Conservation (phyloP, 2,797 vertebrate species). For the Acropternis orthonyx region DNA sequence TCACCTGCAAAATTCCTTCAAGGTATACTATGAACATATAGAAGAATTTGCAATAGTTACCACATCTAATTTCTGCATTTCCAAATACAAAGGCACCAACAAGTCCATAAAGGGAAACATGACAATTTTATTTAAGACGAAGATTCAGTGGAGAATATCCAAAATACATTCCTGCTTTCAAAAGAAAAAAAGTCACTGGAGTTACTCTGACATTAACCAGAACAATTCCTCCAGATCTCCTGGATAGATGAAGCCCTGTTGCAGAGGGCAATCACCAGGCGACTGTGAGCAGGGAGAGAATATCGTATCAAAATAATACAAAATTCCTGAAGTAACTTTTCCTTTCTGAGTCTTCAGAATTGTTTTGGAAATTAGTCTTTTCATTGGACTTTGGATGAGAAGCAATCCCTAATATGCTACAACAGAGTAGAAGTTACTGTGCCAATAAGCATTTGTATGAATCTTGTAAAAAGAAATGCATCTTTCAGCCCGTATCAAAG, state of each 20-base stretch:
- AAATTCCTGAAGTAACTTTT: background rate
- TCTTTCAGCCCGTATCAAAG: background rate
- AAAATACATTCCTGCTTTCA: background rate
- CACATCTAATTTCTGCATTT: background rate
- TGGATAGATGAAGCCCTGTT: background rate
- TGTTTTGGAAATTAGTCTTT: background rate
- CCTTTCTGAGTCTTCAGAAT: background rate
- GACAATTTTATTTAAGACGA: background rate
- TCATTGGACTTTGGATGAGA: background rate
- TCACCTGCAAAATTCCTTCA: background rate
- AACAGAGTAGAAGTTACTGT: background rate
- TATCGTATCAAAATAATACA: background rate
- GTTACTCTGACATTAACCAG: background rate
- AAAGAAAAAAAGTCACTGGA: background rate
- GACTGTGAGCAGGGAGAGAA: background rate
- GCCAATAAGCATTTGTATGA: background rate
- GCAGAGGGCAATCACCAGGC: background rate
- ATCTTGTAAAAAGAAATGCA: background rate
- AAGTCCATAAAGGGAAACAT: background rate
- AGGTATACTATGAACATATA: background rate
- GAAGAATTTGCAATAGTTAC: background rate
- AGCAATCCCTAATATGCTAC: background rate
- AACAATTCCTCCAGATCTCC: background rate
- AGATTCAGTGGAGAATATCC: background rate
- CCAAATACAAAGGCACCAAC: background rate